Base-by-base conservation (phyloP, 2,888 invertebrate genomes). In the Drosophila buzzatii region DNA sequence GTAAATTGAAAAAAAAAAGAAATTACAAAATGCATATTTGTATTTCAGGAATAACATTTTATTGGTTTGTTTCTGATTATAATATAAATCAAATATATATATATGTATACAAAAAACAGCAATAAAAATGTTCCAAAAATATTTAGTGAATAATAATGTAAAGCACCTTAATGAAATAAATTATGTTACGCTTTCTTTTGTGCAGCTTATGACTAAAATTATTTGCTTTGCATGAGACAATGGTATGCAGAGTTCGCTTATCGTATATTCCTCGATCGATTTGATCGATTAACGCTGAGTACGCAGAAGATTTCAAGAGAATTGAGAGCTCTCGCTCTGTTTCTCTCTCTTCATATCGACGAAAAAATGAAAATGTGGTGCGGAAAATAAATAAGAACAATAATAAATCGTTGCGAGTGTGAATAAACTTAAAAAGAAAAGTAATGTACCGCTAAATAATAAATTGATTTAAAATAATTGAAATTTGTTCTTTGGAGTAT, bases 151-250 rank as follows among this genome's bases (percentile, higher is more conserved):
- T 61, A 67, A 69, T 63, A 10, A 42, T 81, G 58, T 69, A 75
- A 87, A 87, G 85, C 82, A 87, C 82, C 82, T 73, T 78, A 87
- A 76, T 31, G 59, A 76, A 84, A 68, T 66, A 52, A 65, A 56
- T 81, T 64, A 53, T 70, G 55, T 76, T 70, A 31, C 51, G 52
- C 53, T 76, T 71, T 70, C 56, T 60, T 86, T 76, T 82, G 85
- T 87, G 87, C 77, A 52, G 45, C 77, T 82, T 82, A 77, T 44
- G 69, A 74, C 68, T 76, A 66, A 57, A 63, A 42, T 56, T 57
- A 33, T 57, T 35, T n/a, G 12, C 39, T 61, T 76, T 37, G 51
- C 49, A 62, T 31, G 44, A 41, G 27, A 63, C 35, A 68, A n/a
- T 31, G 45, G 12, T 33, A 47, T 57, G 35, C 66, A 33, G 49